Percentiles rank a stretch among this genome's conserved stretches.
phyloP scores from a whole-genome alignment of 2,113 vertebrate genomes.

The Tragelaphus scriptus region DNA sequence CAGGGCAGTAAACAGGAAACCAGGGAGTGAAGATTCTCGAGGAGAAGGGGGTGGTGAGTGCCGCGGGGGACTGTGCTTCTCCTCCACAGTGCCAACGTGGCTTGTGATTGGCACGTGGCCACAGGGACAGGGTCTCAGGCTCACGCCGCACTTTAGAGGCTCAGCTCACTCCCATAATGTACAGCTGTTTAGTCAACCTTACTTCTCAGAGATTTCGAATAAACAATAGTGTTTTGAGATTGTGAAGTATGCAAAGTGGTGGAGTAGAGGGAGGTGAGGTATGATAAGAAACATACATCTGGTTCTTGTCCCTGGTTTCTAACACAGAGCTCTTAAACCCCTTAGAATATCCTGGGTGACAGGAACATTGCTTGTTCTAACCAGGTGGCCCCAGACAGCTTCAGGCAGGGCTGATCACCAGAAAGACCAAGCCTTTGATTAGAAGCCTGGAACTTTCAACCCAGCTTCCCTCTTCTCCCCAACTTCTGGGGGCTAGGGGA shows the following conservation, averaged over 20 bases:
- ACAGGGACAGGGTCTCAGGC: fast-evolving
- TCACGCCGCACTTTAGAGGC: fast-evolving
- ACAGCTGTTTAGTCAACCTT: neutral
- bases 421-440: neutral
- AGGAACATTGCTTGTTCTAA: neutral
- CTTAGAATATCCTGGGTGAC: no score
- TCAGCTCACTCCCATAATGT: fast-evolving
- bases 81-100: fast-evolving
- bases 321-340: neutral
- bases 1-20: neutral
- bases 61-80: fast-evolving
- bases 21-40: fast-evolving
- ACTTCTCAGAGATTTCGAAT: neutral
- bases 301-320: neutral
- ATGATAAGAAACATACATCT: fast-evolving
- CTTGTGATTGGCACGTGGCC: fast-evolving
- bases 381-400: neutral
- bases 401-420: neutral
- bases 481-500: neutral
- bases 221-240: neutral
- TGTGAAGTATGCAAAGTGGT: fast-evolving
- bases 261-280: no score
- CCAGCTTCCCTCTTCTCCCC: neutral
- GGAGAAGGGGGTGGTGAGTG: fast-evolving
- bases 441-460: neutral